Base-by-base conservation (phyloP, 2,797 vertebrate species). In the Crypturellus tataupa region DNA sequence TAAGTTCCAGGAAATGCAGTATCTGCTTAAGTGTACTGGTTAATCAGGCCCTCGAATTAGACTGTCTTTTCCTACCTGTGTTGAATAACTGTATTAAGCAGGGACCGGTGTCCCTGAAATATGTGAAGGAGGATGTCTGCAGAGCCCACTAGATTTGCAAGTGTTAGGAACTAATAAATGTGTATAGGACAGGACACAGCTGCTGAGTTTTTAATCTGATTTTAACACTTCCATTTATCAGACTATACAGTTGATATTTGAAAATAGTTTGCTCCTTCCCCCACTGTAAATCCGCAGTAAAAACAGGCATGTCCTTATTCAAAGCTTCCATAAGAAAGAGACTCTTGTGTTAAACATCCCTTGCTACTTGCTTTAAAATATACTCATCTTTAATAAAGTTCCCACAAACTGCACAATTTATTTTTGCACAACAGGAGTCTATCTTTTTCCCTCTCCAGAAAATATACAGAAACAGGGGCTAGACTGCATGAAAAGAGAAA, bases 381-480 rank as follows among this genome's bases (percentile, higher is more conserved):
- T 91, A 93, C 85, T 96, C 86, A 97, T 97, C 95, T 97, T 97
- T 95, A 97, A 85, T 95, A 95, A 97, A 97, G 90, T 82, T 80
- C 91, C 87, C 87, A 93, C 93, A 96, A 97, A 95, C 60, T 84
- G 80, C 84, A 96, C 80, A 87, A 97, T 97, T 97, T 94, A 92
- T 89, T 97, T 96, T 95, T 94, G 88, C 93, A 95, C 92, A 96
- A 96, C 92, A 63, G 71, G 87, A 92, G 78, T 92, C 95, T 96
- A 94, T 95, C 89, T 93, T 68, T 63, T 84, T 55, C 49, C 29
- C 18, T 59, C 78, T 97, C 80, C 78, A 96, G 87, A 97, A 97
- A 96, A 97, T 97, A 98, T 96, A 97, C 95, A 97, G 91, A 97
- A 95, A 73, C 96, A 98, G 97, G 97, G 96, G 95, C 85, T 96